phyloP scores from a whole-genome alignment of 2,113 vertebrate genomes.

The Microtus pennsylvanicus region DNA sequence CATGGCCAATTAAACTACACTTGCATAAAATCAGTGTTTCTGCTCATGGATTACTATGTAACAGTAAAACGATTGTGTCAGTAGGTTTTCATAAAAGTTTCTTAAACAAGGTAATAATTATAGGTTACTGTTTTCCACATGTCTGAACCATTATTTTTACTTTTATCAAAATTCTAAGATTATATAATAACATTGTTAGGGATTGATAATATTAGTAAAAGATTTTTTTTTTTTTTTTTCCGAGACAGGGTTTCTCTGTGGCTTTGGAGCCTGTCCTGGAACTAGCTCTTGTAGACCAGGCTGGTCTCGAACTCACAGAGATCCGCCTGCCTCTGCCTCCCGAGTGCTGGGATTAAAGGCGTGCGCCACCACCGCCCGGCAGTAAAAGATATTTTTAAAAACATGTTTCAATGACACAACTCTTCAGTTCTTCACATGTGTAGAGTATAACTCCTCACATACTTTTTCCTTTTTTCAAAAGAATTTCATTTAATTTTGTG shows the following conservation, averaged over 20 bases:
- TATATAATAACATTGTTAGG: constrained; percentile 42
- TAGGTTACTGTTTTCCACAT: not conserved
- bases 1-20: not conserved
- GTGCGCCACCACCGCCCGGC: too few relatives aligned
- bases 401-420: constrained; percentile 4
- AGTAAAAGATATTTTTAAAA: constrained; percentile 23
- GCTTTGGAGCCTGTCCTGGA: too few relatives aligned
- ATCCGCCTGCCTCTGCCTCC: too few relatives aligned
- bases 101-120: constrained; percentile 34
- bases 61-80: constrained; percentile 43
- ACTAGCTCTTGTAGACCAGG: too few relatives aligned
- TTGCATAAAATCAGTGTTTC: constrained; percentile 47
- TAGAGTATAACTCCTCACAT: not conserved
- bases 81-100: constrained; percentile 59
- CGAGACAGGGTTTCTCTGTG: too few relatives aligned
- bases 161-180: constrained; percentile 59
- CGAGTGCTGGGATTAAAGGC: too few relatives aligned
- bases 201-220: constrained; percentile 39
- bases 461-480: not conserved
- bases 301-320: too few relatives aligned
- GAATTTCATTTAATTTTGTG: not conserved
- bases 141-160: constrained; percentile 61
- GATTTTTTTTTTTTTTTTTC: too few relatives aligned
- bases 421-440: constrained; percentile 22
- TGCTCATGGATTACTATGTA: constrained; percentile 12